A percentile compares a stretch with the other conserved stretches of the same genome.
These are phyloP conservation scores for Ochropleura plecta DNA, from an alignment of 2,888 invertebrate species.

Conservation along the genomic window DNA sequence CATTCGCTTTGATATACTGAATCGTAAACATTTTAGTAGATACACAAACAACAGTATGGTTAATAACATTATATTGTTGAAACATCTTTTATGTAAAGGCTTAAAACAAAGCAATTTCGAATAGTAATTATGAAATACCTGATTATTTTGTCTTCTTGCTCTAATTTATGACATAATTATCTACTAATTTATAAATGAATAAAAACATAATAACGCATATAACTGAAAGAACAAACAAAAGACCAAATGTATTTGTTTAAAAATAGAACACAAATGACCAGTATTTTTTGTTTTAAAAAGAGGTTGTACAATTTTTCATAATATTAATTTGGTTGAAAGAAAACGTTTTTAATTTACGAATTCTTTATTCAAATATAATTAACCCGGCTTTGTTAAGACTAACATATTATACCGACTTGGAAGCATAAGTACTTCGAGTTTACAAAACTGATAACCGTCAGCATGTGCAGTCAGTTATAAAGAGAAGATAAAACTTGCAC, in stretches of 20 bases:
- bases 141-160: too few species aligned
- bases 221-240: too few species aligned
- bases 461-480: neutral
- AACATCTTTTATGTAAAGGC: neutral
- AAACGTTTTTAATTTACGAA: neutral
- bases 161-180: too few species aligned
- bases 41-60: slow-evolving; percentile 48
- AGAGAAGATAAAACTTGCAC: neutral
- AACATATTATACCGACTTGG: neutral
- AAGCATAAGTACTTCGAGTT: neutral
- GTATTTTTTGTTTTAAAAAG: neutral
- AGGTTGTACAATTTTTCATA: neutral
- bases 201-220: neutral
- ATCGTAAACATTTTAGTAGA: slow-evolving; percentile 28
- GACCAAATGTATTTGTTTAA: neutral
- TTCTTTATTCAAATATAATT: neutral
- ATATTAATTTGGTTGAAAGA: neutral
- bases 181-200: too few species aligned
- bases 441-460: neutral
- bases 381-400: too few species aligned
- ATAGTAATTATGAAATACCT: too few species aligned
- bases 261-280: neutral
- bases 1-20: slow-evolving; percentile 44
- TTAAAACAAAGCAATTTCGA: too few species aligned
- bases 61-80: slow-evolving; percentile 9